Conservation (phyloP, 64 coral and sea anemone genomes). For the Porites lutea region DNA sequence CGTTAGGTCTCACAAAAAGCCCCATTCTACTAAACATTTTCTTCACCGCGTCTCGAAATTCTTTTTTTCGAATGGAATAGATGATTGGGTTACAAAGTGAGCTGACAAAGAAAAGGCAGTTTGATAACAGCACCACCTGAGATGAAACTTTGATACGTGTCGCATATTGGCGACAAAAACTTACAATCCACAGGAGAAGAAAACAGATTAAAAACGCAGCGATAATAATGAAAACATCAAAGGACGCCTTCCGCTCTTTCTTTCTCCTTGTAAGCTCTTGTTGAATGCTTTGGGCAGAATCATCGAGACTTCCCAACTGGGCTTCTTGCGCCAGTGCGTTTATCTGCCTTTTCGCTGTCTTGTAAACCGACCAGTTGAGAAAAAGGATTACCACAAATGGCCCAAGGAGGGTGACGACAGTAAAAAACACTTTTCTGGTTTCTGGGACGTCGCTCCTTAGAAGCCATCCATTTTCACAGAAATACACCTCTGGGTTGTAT, state of each 20-base stretch:
- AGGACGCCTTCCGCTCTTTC: not conserved
- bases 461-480: not conserved
- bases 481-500: not conserved
- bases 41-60: not conserved
- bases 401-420: too few species aligned
- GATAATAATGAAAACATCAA: not conserved
- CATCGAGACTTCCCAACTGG: too few species aligned
- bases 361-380: not conserved
- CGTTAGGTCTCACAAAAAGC: too few species aligned
- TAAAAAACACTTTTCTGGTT: not conserved
- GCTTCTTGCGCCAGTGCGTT: not conserved
- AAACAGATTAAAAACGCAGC: not conserved
- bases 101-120: not conserved
- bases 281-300: not conserved
- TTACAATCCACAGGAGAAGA: not conserved
- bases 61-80: conserved; percentile 13
- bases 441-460: not conserved
- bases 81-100: conserved; percentile 7
- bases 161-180: not conserved
- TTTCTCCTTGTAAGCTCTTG: not conserved
- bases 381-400: not conserved
- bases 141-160: not conserved
- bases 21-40: not conserved
- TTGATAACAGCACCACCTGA: not conserved
- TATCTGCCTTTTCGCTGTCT: not conserved